Conservation (phyloP, 2,797 vertebrate species). For the Phataginus tricuspis region DNA sequence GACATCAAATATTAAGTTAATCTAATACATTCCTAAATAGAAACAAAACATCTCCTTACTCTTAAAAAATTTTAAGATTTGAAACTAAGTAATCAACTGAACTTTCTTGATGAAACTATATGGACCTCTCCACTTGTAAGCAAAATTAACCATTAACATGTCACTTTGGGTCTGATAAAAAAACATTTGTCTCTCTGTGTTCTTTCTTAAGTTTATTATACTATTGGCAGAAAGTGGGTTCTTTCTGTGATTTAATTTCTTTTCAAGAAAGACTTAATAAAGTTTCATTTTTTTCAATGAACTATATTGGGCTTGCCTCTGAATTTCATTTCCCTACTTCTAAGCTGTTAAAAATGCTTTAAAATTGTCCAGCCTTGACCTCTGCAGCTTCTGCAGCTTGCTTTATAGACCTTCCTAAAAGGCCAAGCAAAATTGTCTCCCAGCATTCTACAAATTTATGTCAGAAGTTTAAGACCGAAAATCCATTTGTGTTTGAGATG, state of each 20-base stretch:
- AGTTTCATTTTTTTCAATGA: conserved; percentile 58
- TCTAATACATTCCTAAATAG: neutral
- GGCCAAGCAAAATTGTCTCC: conserved; percentile 49
- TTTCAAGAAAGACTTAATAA: conserved; percentile 62
- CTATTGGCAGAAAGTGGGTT: conserved; percentile 9
- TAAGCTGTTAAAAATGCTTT: conserved; percentile 37
- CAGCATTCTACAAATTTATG: conserved; percentile 67
- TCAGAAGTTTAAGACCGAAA: conserved; percentile 73
- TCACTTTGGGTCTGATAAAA: conserved; percentile 32
- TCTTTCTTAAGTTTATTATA: conserved; percentile 67
- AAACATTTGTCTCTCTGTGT: conserved; percentile 59
- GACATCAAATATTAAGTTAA: neutral
- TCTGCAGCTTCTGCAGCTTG: conserved; percentile 46
- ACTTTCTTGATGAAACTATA: neutral
- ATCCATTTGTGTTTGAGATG: neutral
- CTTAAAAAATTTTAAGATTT: neutral
- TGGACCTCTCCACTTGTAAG: neutral
- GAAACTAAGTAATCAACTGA: neutral
- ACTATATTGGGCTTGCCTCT: conserved; percentile 54
- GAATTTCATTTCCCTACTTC: conserved; percentile 63
- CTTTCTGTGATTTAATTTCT: conserved; percentile 76
- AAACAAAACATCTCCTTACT: neutral
- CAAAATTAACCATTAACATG: neutral
- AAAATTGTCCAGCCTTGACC: conserved; percentile 52
- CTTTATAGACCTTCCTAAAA: conserved; percentile 62